Percentiles rank a stretch among this genome's conserved stretches.
Evolutionary conservation across 1,140 invertebrate species (phyloP).

Genomic region (Hycleus cichorii): DNA sequence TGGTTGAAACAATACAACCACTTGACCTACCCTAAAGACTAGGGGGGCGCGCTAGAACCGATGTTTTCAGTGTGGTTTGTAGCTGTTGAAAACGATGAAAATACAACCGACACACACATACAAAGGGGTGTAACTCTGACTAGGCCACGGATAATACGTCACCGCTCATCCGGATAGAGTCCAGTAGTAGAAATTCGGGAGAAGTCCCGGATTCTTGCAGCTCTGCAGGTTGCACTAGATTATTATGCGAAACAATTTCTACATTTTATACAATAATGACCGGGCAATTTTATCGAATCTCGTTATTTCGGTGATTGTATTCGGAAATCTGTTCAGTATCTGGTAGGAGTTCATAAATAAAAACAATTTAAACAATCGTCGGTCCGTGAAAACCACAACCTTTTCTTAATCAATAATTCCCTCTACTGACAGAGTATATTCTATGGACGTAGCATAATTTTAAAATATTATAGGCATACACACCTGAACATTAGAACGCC

Average conservation of each 20-base stretch:
- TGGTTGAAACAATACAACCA: not conserved
- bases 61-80: constrained; percentile 21
- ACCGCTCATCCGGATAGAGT: constrained; percentile 32
- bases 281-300: no score
- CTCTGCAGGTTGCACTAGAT: not conserved
- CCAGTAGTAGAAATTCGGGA: constrained; percentile 21
- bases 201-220: constrained; percentile 13
- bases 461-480: not conserved
- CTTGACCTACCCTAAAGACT: constrained; percentile 9
- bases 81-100: constrained; percentile 2
- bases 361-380: constrained; percentile 18
- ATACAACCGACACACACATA: not conserved
- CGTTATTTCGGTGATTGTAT: no score
- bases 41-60: not conserved
- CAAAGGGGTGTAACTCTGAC: constrained; percentile 24
- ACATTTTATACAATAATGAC: no score
- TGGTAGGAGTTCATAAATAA: constrained; percentile 3
- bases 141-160: constrained; percentile 29
- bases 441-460: not conserved
- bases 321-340: no score
- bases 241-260: no score
- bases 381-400: constrained; percentile 11
- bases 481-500: constrained; percentile 3
- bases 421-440: not conserved
- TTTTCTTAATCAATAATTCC: constrained; percentile 11